These are phyloP conservation scores for Panthera leo DNA, from an alignment of 2,113 vertebrate species.

Conservation along the genomic window DNA sequence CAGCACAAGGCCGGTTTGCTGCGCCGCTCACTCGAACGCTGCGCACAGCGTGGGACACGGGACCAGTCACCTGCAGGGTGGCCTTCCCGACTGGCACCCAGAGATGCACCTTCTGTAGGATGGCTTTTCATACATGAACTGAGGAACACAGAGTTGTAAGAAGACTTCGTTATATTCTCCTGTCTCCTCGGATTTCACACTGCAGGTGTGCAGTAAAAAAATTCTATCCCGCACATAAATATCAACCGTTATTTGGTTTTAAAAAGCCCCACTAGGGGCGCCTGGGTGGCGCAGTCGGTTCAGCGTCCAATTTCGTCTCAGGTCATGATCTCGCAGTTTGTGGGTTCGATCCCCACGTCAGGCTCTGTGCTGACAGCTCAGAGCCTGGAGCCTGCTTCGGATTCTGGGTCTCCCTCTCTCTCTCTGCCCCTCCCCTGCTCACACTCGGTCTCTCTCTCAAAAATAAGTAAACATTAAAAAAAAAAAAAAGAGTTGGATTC, in stretches of 20 bases:
- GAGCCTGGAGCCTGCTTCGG: too few relatives aligned
- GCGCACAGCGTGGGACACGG: not conserved
- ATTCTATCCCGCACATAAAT: not conserved
- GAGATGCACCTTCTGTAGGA: fast-evolving
- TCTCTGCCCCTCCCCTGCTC: too few relatives aligned
- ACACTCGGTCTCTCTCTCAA: too few relatives aligned
- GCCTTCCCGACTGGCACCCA: not conserved
- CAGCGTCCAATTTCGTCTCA: too few relatives aligned
- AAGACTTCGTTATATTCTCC: not conserved
- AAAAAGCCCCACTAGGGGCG: not conserved
- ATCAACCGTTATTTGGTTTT: not conserved
- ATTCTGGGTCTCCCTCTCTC: too few relatives aligned
- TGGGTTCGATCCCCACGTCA: too few relatives aligned
- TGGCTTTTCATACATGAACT: fast-evolving
- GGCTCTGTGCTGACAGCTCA: too few relatives aligned
- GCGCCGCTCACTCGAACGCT: not conserved
- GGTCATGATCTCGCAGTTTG: too few relatives aligned
- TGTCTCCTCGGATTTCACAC: not conserved
- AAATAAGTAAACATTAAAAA: too few relatives aligned
- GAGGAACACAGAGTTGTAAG: not conserved
- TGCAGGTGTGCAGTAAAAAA: not conserved
- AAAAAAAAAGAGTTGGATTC: too few relatives aligned
- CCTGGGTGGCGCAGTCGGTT: too few relatives aligned
- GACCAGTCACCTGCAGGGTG: not conserved
- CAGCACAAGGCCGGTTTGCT: not conserved